Evolutionary conservation across 2,797 vertebrate genomes (phyloP).

Genomic region (Naso thynnoides): DNA sequence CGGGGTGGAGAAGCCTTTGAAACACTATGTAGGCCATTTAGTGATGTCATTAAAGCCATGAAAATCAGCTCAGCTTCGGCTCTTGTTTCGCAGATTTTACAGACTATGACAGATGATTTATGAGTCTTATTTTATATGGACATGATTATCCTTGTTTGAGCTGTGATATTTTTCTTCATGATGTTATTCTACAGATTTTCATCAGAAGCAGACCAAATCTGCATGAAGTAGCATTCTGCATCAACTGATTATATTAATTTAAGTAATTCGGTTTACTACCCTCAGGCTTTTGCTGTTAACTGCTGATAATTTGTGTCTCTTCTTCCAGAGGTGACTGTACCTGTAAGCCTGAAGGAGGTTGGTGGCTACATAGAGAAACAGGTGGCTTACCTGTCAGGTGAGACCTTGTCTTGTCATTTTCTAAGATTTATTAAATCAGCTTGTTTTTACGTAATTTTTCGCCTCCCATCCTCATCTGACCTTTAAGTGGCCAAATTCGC

Average conservation of each 20-base stretch:
- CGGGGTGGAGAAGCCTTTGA: background rate
- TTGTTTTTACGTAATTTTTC: background rate
- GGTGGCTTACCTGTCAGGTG: constrained; percentile 96
- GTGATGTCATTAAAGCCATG: background rate
- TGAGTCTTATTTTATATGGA: background rate
- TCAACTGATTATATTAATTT: background rate
- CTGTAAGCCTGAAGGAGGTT: constrained; percentile 90
- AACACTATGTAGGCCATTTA: background rate
- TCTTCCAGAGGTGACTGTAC: constrained; percentile 84
- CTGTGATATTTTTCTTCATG: background rate
- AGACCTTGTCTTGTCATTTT: constrained; percentile 54
- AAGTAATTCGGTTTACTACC: background rate
- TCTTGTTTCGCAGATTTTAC: background rate
- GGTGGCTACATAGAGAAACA: constrained; percentile 92
- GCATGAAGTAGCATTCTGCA: background rate
- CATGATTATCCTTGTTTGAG: background rate
- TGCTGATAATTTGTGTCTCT: constrained; percentile 11
- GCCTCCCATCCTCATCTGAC: no score
- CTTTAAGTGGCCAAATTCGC: no score
- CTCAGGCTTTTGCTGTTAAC: background rate
- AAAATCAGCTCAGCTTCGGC: background rate
- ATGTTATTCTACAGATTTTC: background rate
- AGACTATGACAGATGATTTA: background rate
- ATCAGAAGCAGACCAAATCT: background rate
- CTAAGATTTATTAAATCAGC: background rate